Evolutionary conservation across 2,797 vertebrate genomes (phyloP).

Genomic region (Vultur gryphus): DNA sequence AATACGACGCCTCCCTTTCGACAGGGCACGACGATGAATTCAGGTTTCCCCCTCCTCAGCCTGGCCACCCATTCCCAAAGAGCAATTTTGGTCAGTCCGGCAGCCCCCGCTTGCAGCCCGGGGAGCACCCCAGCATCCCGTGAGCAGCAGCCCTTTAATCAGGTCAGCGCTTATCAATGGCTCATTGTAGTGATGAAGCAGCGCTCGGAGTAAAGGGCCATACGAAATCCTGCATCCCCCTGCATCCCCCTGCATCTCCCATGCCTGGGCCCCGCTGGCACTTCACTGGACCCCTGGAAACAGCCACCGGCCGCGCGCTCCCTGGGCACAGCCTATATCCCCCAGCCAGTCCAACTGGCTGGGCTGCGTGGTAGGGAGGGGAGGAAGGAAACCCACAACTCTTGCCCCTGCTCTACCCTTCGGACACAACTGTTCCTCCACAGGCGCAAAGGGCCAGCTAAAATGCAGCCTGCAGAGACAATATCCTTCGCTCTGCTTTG

Average conservation of each 20-base stretch:
- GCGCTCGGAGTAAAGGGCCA: accelerated
- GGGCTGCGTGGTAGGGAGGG: background rate
- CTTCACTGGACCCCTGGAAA: background rate
- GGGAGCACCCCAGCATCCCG: background rate
- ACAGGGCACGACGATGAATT: background rate
- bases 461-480: background rate
- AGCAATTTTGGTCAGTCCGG: background rate
- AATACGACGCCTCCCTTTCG: background rate
- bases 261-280: background rate
- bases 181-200: background rate
- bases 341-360: background rate
- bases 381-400: background rate
- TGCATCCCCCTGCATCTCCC: background rate
- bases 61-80: background rate
- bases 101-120: background rate
- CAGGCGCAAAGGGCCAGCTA: background rate
- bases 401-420: background rate
- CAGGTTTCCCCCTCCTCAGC: background rate
- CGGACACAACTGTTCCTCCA: background rate
- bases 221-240: background rate
- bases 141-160: background rate
- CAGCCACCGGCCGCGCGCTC: background rate
- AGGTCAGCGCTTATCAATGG: background rate
- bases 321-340: background rate
- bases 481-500: background rate